phyloP scores from a whole-genome alignment of 2,797 vertebrate genomes.

The Clarias platycephalus region DNA sequence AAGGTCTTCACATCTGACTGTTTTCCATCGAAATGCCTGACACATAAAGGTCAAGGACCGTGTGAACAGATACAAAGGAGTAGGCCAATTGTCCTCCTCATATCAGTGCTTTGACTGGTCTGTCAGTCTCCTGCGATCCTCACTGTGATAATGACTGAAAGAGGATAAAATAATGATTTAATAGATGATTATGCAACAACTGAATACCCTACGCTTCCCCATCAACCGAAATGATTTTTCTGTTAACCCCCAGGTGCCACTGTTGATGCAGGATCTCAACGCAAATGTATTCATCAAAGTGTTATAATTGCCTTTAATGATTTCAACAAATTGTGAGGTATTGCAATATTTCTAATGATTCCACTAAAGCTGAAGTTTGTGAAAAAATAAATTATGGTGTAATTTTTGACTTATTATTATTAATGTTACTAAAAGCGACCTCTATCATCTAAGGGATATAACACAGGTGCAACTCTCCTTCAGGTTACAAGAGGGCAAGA shows the following conservation, averaged over 20 bases:
- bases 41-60: constrained; percentile 48
- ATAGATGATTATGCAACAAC: constrained; percentile 35
- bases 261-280: constrained; percentile 46
- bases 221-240: neutral
- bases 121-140: constrained; percentile 27
- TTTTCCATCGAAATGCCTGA: constrained; percentile 36
- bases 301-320: neutral
- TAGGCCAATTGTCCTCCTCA: constrained; percentile 38
- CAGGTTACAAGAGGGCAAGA: neutral
- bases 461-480: neutral
- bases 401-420: constrained; percentile 1
- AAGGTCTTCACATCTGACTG: constrained; percentile 17
- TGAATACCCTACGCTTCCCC: neutral
- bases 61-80: constrained; percentile 40
- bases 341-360: neutral
- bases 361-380: neutral
- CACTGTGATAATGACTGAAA: neutral
- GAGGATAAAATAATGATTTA: constrained; percentile 32
- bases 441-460: neutral
- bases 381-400: neutral
- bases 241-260: constrained; percentile 55
- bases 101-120: constrained; percentile 21
- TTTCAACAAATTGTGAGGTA: neutral
- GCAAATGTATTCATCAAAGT: neutral
- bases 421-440: neutral